Base-by-base conservation (phyloP, 2,888 invertebrate genomes). In the Teleiodes luculella region DNA sequence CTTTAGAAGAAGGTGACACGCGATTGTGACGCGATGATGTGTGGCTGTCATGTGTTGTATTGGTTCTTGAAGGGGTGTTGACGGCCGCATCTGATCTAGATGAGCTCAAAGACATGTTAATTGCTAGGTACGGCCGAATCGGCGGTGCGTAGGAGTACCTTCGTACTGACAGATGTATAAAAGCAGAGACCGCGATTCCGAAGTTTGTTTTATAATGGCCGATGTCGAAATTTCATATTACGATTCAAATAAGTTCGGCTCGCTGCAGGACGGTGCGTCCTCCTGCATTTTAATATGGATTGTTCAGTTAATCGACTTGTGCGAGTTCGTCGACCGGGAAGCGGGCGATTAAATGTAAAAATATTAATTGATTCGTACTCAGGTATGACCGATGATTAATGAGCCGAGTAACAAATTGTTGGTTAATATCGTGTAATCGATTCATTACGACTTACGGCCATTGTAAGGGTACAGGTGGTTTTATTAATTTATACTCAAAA, bases 91-190 rank as follows among this genome's bases (percentile, higher is more conserved):
- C 79, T 70, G 73, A 86, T 86, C 85, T 84, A 78, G 81, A 83
- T 79, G 70, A 63, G 60, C 66, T 76, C 72, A 80, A 66, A 72
- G 83, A 87, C 84, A 81, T 79, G 82, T 86, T 86, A 87, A 86
- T 87, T 86, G 86, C 78, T 78, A 62, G 69, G 72, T 67, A 62
- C 56, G 56, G 47, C 45, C 35, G 20, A 43, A 50, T 30, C 37
- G 3, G n/a, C 30, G 14, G 39, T 41, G 54, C 45, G 57, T 52
- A 55, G 54, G 54, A 16, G 30, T 35, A 14, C 31, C 24, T n/a
- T 52, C 49, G 52, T 54, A 57, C 46, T 57, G 55, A 56, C 55
- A 56, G 52, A 30, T n/a, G n/a, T n/a, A n/a, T 30, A 16, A 43
- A 36, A 50, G 13, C 37, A 43, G 47, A 52, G 8, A 28, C 30